These are phyloP conservation scores for Pungitius pungitius DNA, from an alignment of 2,113 vertebrate species.

Conservation along the genomic window DNA sequence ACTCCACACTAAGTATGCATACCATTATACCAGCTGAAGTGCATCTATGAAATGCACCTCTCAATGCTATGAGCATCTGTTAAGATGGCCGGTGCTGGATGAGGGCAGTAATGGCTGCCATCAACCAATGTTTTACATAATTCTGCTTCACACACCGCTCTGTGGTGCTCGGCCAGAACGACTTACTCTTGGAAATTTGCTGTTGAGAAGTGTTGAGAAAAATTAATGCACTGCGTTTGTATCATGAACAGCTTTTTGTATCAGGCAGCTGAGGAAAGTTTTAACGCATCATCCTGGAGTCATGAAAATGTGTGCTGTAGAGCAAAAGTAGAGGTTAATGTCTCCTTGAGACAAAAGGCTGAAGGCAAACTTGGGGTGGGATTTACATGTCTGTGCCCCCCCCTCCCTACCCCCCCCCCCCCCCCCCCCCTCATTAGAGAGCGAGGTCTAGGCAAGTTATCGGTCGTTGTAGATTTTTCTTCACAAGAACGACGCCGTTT, in stretches of 20 bases:
- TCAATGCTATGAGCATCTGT: conserved; percentile 47
- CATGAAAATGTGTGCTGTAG: neutral
- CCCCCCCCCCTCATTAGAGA: conserved; percentile 48
- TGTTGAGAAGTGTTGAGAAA: conserved; percentile 1
- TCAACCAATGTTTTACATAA: conserved; percentile 58
- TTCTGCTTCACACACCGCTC: conserved; percentile 26
- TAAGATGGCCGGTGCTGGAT: conserved; percentile 62
- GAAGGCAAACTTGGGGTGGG: conserved; percentile 19
- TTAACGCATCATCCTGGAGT: conserved; percentile 2
- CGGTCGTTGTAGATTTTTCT: conserved; percentile 23
- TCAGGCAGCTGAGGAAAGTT: conserved; percentile 6
- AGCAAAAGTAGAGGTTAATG: neutral
- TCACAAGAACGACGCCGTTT: conserved; percentile 6
- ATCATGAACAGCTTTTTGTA: neutral
- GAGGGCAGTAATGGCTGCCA: conserved; percentile 64
- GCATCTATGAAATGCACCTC: conserved; percentile 39
- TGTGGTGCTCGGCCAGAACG: neutral
- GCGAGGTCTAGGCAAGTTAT: conserved; percentile 31
- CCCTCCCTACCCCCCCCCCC: no score
- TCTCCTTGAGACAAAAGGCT: conserved; percentile 32
- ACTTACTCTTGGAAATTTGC: neutral
- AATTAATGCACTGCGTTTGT: neutral
- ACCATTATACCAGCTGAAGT: conserved; percentile 57
- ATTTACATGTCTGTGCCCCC: conserved; percentile 50
- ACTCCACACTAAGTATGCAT: conserved; percentile 49